Evolutionary conservation across 2,888 invertebrate genomes (phyloP).

Genomic region (Mimachlamys varia): DNA sequence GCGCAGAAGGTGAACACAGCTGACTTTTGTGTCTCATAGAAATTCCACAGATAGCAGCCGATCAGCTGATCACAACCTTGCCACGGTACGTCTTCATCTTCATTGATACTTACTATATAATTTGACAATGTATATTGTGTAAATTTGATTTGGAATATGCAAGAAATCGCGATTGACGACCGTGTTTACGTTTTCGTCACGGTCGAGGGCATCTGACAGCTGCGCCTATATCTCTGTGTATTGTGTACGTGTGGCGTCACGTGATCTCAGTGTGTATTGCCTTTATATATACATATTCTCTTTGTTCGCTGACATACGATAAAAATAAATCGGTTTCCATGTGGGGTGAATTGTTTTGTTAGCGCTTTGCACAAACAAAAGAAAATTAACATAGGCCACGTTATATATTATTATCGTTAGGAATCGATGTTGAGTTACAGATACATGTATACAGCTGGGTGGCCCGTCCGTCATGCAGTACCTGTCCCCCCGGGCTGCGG

Average conservation of each 20-base stretch:
- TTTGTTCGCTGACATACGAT: slow-evolving; percentile 3
- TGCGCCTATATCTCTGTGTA: not conserved
- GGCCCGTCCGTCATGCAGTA: too few species aligned
- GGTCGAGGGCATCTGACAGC: slow-evolving; percentile 15
- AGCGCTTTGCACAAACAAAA: not conserved
- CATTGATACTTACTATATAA: not conserved
- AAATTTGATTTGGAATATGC: not conserved
- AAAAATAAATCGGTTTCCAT: not conserved
- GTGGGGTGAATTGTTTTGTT: not conserved
- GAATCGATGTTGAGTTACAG: too few species aligned
- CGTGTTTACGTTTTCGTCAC: slow-evolving; percentile 20
- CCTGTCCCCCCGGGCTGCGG: too few species aligned
- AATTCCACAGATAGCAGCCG: not conserved
- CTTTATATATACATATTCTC: not conserved
- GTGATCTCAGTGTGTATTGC: slow-evolving; percentile 23
- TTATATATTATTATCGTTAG: too few species aligned
- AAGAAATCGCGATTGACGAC: not conserved
- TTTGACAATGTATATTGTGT: not conserved
- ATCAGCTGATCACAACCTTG: not conserved
- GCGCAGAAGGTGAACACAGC: slow-evolving; percentile 33
- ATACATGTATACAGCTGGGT: too few species aligned
- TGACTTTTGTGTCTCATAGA: slow-evolving; percentile 6
- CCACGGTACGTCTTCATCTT: not conserved
- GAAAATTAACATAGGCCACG: too few species aligned
- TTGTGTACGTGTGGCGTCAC: not conserved